These are phyloP conservation scores for Zophobas morio DNA, from an alignment of 1,140 invertebrate genomes.

Conservation along the genomic window DNA sequence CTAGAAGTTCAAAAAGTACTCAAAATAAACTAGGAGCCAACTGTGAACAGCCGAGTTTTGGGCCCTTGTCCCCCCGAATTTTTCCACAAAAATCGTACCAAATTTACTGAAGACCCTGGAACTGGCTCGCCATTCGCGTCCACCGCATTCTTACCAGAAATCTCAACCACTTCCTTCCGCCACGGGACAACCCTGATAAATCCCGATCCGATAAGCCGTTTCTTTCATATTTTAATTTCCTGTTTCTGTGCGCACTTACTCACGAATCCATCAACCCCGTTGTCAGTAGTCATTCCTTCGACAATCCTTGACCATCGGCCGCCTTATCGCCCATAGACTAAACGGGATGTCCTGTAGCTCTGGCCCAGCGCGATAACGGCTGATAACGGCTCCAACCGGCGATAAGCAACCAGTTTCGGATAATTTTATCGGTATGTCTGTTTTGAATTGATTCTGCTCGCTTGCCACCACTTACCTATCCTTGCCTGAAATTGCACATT, in stretches of 20 bases:
- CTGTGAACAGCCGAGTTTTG: too few species aligned
- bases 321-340: conserved; percentile 17
- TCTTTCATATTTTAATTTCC: conserved; percentile 42
- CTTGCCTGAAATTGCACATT: conserved; percentile 49
- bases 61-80: too few species aligned
- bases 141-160: conserved; percentile 18
- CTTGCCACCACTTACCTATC: conserved; percentile 40
- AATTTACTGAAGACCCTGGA: background rate
- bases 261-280: background rate
- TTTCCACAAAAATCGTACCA: too few species aligned
- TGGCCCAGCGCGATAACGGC: conserved; percentile 49
- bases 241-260: conserved; percentile 28
- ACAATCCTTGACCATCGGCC: conserved; percentile 29
- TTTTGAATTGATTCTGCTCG: conserved; percentile 43
- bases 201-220: conserved; percentile 8
- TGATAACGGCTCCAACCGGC: conserved; percentile 1
- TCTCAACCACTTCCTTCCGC: conserved; percentile 46
- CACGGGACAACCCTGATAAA: conserved; percentile 36
- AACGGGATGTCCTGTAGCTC: conserved; percentile 53
- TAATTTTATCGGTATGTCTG: conserved; percentile 46
- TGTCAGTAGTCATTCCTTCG: conserved; percentile 21
- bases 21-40: too few species aligned
- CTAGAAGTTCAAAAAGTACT: too few species aligned
- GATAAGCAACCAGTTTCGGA: conserved; percentile 47
- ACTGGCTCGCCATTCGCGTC: background rate